Conservation (phyloP, 1,140 invertebrate genomes). For the Scaptomyza pallida region DNA sequence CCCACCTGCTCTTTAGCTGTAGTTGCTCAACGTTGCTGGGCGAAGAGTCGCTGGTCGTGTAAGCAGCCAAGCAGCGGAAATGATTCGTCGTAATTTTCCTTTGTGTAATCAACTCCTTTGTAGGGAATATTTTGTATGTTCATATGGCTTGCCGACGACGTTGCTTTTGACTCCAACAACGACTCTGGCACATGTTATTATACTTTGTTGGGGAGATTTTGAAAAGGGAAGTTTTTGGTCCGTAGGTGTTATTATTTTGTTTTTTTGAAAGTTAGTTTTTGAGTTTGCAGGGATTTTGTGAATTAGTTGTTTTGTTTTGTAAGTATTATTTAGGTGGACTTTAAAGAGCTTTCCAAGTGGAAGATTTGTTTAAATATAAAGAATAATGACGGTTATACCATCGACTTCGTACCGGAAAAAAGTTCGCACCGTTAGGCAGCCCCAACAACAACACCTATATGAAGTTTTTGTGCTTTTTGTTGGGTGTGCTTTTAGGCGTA, state of each 20-base stretch:
- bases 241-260: no score
- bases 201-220: no score
- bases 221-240: no score
- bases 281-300: no score
- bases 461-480: constrained; percentile 37
- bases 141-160: constrained; percentile 69
- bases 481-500: constrained; percentile 43
- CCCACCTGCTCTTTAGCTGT: neutral
- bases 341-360: no score
- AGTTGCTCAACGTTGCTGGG: constrained; percentile 13
- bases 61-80: constrained; percentile 83
- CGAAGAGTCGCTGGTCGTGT: constrained; percentile 69
- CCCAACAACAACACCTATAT: constrained; percentile 20
- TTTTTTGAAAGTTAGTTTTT: no score
- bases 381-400: no score
- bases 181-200: constrained; percentile 14
- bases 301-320: no score
- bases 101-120: constrained; percentile 84
- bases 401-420: no score
- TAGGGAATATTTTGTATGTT: constrained; percentile 81
- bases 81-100: constrained; percentile 84
- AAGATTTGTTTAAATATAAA: no score
- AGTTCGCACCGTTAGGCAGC: no score
- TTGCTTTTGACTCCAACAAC: constrained; percentile 62
- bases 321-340: no score